Base-by-base conservation (phyloP, 1,140 invertebrate species). In the Chironomus tepperi region DNA sequence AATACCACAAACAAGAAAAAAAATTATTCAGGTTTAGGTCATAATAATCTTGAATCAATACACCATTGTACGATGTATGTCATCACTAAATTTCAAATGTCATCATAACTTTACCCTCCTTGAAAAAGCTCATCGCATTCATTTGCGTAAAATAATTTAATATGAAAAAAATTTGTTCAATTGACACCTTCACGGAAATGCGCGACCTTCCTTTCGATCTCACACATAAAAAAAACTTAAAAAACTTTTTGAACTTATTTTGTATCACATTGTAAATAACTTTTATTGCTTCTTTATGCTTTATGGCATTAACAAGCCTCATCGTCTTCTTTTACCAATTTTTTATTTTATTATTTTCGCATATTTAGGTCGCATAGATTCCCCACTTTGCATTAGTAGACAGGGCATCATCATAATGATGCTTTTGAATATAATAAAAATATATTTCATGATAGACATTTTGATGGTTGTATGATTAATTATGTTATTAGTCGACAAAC, bases 401-500 rank as follows among this genome's bases (percentile, higher is more conserved):
- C 9, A 47, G 43, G 43, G 8, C 9, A 47, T 10, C 43, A 47
- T 10, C 43, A 47, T 47, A 0, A n/a, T 12, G 47, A 57, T 12
- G 12, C 47, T n/a, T 57, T 34, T 34, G 24, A 34, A 34, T 34
- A 34, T 5, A 34, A 34, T 2, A 34, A 34, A 34, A 34, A 34
- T 34, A 34, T 34, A 34, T 34, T 34, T 34, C 24, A 57, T 57
- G 47, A 57, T 57, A 57, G 47, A 57, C 47, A 57, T 57, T 57
- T 57, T 57, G 47, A 57, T 57, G 47, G 47, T n/a, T 57, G 47
- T 57, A 57, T 57, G 47, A 57, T 57, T 57, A 57, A 57, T 57
- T 57, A 57, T 57, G 47, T 57, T 57, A 57, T 57, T 57, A 57
- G 47, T 57, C 47, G 47, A n/a, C 47, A 57, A 57, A 12, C 47